Base-by-base conservation (phyloP, 2,888 invertebrate species). In the Chelonus formosanus region DNA sequence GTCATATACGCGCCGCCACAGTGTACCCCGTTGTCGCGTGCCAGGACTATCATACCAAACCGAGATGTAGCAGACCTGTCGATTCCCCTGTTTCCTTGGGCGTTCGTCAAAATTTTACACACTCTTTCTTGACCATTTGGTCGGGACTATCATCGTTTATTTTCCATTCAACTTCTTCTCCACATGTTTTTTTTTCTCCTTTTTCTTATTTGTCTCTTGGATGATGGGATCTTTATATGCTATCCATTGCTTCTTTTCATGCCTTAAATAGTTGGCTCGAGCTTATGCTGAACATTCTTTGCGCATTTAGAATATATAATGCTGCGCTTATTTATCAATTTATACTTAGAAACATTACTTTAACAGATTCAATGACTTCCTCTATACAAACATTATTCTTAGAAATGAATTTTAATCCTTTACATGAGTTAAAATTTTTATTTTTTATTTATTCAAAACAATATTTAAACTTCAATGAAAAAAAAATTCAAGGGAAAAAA, bases 1-100 rank as follows among this genome's bases (percentile, higher is more conserved):
- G 79, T 83, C 82, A 83, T 82, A 81, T 82, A 76, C 78, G 75
- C 68, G 75, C 73, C 75, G 74, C 75, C 73, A 73, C 75, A 73
- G 75, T 74, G 76, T 78, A 79, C 78, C 77, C 77, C 74, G 78
- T 78, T 81, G 84, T 83, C 84, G 84, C 84, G 84, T 84, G 84
- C 83, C 84, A 73, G 75, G 77, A 74, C 77, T 76, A 79, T 81
- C 80, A 77, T 78, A 75, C 65, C 70, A 45, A 44, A 68, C 69
- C 58, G 67, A 69, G 50, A 63, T 70, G 53, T 52, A 43, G 52
- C 35, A 43, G 52, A 61, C 61, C 61, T 61, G 61, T 61, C 61
- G 61, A 52, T 53, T 43, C 53, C n/a, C 44, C 34, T 43, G 52
- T 61, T 7, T 50, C 4, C 32, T 52, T 36, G 34, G 35, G 8